Percentiles rank a stretch among this genome's conserved stretches.
These are phyloP conservation scores for Heteractis magnifica DNA, from an alignment of 92 coral and sea anemone species.

Conservation along the genomic window DNA sequence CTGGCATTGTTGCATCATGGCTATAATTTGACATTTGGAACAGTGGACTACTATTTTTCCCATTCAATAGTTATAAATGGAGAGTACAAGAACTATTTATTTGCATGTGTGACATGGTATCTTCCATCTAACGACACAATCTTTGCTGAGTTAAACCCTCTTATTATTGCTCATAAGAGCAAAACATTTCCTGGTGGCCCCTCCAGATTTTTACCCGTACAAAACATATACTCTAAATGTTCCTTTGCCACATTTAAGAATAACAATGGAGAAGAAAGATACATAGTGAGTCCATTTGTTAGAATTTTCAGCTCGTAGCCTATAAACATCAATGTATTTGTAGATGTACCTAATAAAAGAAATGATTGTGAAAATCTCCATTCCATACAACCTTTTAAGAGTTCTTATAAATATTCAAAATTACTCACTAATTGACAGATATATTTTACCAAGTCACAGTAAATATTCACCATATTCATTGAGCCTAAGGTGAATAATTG, in stretches of 20 bases:
- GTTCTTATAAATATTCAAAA: no score
- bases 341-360: no score
- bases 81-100: conserved; percentile 33
- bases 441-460: no score
- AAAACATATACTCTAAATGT: conserved; percentile 39
- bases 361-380: no score
- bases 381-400: no score
- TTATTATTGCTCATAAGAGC: background rate
- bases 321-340: no score
- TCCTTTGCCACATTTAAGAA: conserved; percentile 9
- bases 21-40: conserved; percentile 6
- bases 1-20: conserved; percentile 50
- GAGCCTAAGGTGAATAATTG: no score
- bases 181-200: conserved; percentile 34
- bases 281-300: conserved; percentile 13
- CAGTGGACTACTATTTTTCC: conserved; percentile 40
- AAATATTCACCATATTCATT: no score
- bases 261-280: background rate
- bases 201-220: conserved; percentile 48
- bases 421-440: no score
- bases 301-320: background rate
- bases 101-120: conserved; percentile 71
- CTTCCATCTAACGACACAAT: background rate
- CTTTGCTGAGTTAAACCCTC: conserved; percentile 4
- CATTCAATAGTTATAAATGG: conserved; percentile 37